Evolutionary conservation across 35 echinoderm and acorn worm species (phyloP).

Genomic region (Patiria miniata): DNA sequence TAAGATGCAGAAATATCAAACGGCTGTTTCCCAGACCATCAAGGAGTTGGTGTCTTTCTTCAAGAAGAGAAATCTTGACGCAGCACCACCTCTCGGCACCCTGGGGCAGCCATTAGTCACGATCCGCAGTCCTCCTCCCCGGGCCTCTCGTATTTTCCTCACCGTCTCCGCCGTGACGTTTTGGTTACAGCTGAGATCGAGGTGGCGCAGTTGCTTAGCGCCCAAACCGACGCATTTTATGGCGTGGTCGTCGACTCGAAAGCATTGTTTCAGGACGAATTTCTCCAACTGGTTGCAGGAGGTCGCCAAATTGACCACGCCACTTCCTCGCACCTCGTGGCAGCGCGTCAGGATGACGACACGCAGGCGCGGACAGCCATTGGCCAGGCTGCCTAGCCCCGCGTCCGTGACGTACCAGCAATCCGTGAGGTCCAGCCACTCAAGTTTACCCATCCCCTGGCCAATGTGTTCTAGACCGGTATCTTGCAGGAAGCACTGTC

Average conservation of each 20-base stretch:
- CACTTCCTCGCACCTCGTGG: constrained; percentile 50
- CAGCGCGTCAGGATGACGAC: constrained; percentile 57
- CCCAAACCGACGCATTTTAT: constrained; percentile 48
- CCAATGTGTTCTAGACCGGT: constrained; percentile 34
- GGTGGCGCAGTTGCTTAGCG: constrained; percentile 32
- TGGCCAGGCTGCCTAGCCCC: constrained; percentile 44
- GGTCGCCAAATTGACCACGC: constrained; percentile 23
- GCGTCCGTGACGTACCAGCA: constrained; percentile 60
- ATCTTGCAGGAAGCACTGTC: constrained; percentile 54
- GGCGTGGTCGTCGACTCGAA: constrained; percentile 43
- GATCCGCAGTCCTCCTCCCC: neutral
- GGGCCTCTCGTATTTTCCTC: neutral
- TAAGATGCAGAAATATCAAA: too few species aligned
- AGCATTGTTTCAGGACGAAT: constrained; percentile 53
- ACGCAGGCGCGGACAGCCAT: constrained; percentile 33
- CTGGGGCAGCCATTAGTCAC: constrained; percentile 51
- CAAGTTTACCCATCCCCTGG: constrained; percentile 22
- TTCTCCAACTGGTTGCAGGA: constrained; percentile 40
- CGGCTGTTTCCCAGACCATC: constrained; percentile 47
- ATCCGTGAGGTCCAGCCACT: constrained; percentile 63
- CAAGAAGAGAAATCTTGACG: constrained; percentile 38
- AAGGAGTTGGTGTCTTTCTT: constrained; percentile 29
- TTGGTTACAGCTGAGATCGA: constrained; percentile 72
- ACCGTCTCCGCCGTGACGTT: constrained; percentile 50
- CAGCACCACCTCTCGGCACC: neutral